A percentile compares a stretch with the other conserved stretches of the same genome.
Conservation (phyloP, 2,888 invertebrate species). For the Kryphioiulus occultus region DNA sequence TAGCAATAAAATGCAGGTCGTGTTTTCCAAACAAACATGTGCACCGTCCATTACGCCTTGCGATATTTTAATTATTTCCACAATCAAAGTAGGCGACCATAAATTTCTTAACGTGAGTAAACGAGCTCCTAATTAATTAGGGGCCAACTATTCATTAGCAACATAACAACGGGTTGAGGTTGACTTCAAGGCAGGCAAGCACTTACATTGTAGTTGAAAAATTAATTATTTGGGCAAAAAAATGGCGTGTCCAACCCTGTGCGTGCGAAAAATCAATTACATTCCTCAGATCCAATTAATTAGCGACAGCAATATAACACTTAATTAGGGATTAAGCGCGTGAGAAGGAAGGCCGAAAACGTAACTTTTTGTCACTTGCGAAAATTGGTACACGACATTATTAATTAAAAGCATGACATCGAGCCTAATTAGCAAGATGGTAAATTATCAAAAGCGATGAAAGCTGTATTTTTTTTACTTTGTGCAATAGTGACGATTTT, state of each 20-base stretch:
- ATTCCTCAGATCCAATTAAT: not conserved
- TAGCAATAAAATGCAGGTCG: not conserved
- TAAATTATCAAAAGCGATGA: no score
- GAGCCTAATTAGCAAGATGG: not conserved
- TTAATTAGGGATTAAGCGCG: not conserved
- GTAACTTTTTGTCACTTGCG: not conserved
- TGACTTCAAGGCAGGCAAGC: not conserved
- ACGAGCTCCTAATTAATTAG: not conserved
- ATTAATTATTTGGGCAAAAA: not conserved
- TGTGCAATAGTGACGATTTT: no score
- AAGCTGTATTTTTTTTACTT: no score
- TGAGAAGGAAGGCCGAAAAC: not conserved
- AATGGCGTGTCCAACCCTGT: not conserved
- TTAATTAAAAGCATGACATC: not conserved
- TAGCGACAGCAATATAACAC: not conserved
- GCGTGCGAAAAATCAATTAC: not conserved
- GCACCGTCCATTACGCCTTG: not conserved
- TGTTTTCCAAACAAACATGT: conserved; percentile 5
- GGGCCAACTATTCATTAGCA: not conserved
- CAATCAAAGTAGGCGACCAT: not conserved
- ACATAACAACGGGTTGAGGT: not conserved
- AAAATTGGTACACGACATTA: not conserved
- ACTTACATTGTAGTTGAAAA: not conserved
- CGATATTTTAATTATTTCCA: not conserved
- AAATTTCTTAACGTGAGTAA: not conserved